Base-by-base conservation (phyloP, 2,797 vertebrate species). In the Fundulus diaphanus region DNA sequence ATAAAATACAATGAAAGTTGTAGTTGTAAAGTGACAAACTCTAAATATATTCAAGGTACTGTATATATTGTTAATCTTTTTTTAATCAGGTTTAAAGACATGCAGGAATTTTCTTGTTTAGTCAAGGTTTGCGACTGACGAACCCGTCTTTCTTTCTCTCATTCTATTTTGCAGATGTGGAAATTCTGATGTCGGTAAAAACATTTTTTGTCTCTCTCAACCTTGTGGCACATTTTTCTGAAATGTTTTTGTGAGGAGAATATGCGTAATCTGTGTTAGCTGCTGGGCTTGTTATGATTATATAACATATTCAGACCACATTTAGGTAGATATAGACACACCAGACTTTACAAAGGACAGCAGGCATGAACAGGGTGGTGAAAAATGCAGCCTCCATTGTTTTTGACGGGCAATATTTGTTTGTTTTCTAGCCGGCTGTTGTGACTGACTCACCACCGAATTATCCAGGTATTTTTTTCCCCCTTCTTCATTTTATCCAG, bases 141-240 rank as follows among this genome's bases (percentile, higher is more conserved):
- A 86, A 88, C 80, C 1, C 15, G 1, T 66, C 24, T 66, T 72
- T 75, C 85, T 77, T 81, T 73, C 22, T 87, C 65, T 88, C 9
- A 16, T 59, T 37, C 9, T 83, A 72, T 86, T 74, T 87, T 67
- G 72, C 89, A 95, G 94, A 94, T 93, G 85, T 88, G 88, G 92
- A 93, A 85, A 90, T 85, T 89, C 83, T 87, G 75, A 89, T 29
- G 76, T 86, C 75, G 89, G 94, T 95, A 82, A 94, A 94, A 93
- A 7, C 12, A 15, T 46, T 87, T 80, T 78, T 71, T 69, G 71
- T 77, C 77, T 54, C 72, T 76, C 72, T 80, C 83, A 76, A 12
- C 54, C 73, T 79, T 65, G 81, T 87, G 75, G 84, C 82, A 79
- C 76, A 79, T 75, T 42, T 69, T 74, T 90, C 80, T 82, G 66